A percentile compares a stretch with the other conserved stretches of the same genome.
phyloP scores from a whole-genome alignment of 2,888 invertebrate species.

The Petrophora chlorosata region DNA sequence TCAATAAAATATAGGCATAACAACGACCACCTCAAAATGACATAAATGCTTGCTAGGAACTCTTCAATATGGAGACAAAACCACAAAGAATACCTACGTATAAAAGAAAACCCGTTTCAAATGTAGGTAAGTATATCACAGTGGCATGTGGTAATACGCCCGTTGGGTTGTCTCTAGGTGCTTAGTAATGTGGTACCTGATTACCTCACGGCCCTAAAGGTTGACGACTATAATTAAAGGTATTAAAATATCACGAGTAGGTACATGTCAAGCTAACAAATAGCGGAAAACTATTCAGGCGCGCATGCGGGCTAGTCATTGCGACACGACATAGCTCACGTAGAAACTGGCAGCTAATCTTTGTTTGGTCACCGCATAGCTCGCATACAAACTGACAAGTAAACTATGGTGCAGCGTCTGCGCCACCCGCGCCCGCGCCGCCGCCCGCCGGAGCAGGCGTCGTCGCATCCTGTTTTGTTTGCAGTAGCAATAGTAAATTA shows the following conservation, averaged over 20 bases:
- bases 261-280: conserved; percentile 17
- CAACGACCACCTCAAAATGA: too few relatives aligned
- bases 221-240: conserved; percentile 13
- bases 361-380: neutral
- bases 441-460: too few relatives aligned
- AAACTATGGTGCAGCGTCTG: neutral
- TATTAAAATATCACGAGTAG: conserved; percentile 12
- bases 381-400: neutral
- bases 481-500: neutral
- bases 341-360: neutral
- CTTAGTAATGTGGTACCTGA: neutral
- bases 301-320: conserved; percentile 40
- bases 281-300: conserved; percentile 39
- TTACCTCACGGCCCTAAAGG: conserved; percentile 6
- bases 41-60: too few relatives aligned
- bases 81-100: too few relatives aligned
- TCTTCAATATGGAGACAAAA: too few relatives aligned
- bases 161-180: too few relatives aligned
- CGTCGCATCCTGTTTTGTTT: neutral
- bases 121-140: too few relatives aligned
- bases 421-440: too few relatives aligned
- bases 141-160: too few relatives aligned
- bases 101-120: too few relatives aligned
- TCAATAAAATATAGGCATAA: too few relatives aligned
- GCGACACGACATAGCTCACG: conserved; percentile 24